Conservation (phyloP, 2,888 invertebrate genomes). For the Flexamia atlantica region DNA sequence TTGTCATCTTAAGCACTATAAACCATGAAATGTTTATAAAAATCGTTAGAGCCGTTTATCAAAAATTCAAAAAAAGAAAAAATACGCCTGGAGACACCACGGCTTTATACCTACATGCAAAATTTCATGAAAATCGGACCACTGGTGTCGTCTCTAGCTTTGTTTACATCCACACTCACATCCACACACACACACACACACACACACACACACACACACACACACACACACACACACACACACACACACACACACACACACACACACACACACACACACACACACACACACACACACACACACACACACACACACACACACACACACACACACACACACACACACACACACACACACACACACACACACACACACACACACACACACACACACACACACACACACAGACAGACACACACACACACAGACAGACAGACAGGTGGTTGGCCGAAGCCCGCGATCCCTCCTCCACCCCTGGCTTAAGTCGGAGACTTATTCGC, state of each 20-base stretch:
- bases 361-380: constrained; percentile 39
- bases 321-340: constrained; percentile 47
- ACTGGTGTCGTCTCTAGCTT: too few relatives aligned
- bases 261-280: constrained; percentile 44
- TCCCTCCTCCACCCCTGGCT: too few relatives aligned
- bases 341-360: constrained; percentile 43
- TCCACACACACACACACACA: constrained; percentile 34
- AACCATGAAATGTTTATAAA: too few relatives aligned
- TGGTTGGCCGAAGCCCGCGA: too few relatives aligned
- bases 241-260: constrained; percentile 49
- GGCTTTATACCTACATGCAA: too few relatives aligned
- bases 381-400: constrained; percentile 49
- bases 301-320: constrained; percentile 43
- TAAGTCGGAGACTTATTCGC: too few relatives aligned
- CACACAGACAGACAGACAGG: constrained; percentile 49
- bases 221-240: constrained; percentile 48
- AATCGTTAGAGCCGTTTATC: too few relatives aligned
- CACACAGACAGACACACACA: constrained; percentile 48
- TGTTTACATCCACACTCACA: constrained; percentile 42
- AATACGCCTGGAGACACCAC: too few relatives aligned
- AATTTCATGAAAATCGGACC: too few relatives aligned
- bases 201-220: constrained; percentile 35
- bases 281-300: constrained; percentile 39
- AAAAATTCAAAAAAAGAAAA: too few relatives aligned
- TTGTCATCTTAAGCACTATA: too few relatives aligned